phyloP scores from a whole-genome alignment of 2,113 vertebrate species.

The Notarius quadriscutis region DNA sequence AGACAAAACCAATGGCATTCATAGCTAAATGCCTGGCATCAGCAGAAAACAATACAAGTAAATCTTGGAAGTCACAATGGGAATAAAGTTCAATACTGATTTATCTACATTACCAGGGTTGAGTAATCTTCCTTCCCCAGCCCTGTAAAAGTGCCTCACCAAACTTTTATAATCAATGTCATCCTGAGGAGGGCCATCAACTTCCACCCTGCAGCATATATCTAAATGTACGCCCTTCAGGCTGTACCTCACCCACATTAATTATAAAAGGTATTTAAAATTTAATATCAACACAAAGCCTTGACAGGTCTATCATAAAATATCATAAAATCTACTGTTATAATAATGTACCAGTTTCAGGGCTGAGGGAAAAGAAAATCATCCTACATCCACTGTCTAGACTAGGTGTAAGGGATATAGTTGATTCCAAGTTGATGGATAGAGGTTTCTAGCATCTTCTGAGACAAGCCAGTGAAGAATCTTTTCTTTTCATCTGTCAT shows the following conservation, averaged over 20 bases:
- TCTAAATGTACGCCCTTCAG: conserved; percentile 3
- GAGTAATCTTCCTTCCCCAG: neutral
- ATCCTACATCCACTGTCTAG: neutral
- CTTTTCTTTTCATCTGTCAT: neutral
- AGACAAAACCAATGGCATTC: too few species aligned
- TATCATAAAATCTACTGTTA: conserved; percentile 9
- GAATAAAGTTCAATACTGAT: neutral
- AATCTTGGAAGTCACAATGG: neutral
- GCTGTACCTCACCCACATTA: conserved; percentile 12
- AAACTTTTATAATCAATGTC: conserved; percentile 10
- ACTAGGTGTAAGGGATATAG: neutral
- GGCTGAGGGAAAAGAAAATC: neutral
- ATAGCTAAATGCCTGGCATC: neutral
- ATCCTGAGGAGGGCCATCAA: conserved; percentile 2
- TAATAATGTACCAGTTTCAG: conserved; percentile 1
- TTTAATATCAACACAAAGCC: conserved; percentile 20
- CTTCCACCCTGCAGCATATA: neutral
- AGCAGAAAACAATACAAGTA: neutral
- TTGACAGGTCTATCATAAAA: conserved; percentile 19
- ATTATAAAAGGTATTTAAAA: conserved; percentile 26
- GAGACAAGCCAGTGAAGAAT: neutral
- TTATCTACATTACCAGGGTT: neutral
- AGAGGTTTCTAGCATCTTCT: neutral
- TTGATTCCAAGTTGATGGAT: neutral
- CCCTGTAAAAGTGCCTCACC: neutral